These are phyloP conservation scores for Dasypogon diadema DNA, from an alignment of 2,888 invertebrate species.

Conservation along the genomic window DNA sequence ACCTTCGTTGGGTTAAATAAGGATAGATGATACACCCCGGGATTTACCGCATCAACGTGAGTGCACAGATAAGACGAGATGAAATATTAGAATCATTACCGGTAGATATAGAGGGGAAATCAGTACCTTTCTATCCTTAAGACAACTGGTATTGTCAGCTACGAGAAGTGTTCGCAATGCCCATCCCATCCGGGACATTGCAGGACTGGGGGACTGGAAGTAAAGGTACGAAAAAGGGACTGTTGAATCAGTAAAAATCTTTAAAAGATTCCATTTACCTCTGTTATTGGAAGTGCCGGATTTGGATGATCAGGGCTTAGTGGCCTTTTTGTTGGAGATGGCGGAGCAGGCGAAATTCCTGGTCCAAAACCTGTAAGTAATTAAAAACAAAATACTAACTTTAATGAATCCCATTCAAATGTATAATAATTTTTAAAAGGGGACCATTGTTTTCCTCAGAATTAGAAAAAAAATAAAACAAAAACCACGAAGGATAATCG, in stretches of 20 bases:
- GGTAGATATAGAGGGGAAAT: background rate
- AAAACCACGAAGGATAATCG: too few species aligned
- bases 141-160: slow-evolving; percentile 74
- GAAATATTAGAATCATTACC: slow-evolving; percentile 26
- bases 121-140: slow-evolving; percentile 74
- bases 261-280: slow-evolving; percentile 65
- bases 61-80: background rate
- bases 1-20: slow-evolving; percentile 63
- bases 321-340: slow-evolving; percentile 72
- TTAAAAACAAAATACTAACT: slow-evolving; percentile 42
- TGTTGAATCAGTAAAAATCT: background rate
- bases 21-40: slow-evolving; percentile 4
- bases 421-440: slow-evolving; percentile 1
- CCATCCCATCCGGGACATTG: slow-evolving; percentile 77
- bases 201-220: slow-evolving; percentile 73
- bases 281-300: slow-evolving; percentile 76
- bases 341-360: slow-evolving; percentile 68
- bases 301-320: slow-evolving; percentile 76
- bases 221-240: slow-evolving; percentile 29
- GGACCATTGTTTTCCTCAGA: background rate
- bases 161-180: slow-evolving; percentile 77
- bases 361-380: slow-evolving; percentile 70
- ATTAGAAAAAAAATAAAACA: too few species aligned
- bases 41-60: background rate
- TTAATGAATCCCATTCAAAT: slow-evolving; percentile 42